phyloP scores from a whole-genome alignment of 2,113 vertebrate species.

The Epinephelus moara region DNA sequence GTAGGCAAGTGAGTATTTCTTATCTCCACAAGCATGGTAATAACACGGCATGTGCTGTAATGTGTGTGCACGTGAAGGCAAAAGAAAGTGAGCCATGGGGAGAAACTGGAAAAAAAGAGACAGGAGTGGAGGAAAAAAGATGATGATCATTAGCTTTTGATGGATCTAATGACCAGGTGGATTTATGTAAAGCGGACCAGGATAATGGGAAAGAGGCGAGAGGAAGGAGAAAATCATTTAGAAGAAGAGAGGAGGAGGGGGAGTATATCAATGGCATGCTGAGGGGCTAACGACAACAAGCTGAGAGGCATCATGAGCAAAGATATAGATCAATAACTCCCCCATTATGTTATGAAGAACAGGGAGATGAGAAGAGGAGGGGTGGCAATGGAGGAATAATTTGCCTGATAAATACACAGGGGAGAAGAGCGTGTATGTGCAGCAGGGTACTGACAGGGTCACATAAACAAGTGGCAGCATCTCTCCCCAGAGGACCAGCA shows the following conservation, averaged over 20 bases:
- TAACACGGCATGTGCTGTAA: neutral
- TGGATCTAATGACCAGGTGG: slow-evolving; percentile 79
- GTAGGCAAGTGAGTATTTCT: neutral
- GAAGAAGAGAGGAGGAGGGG: slow-evolving; percentile 48
- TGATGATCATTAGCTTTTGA: slow-evolving; percentile 79
- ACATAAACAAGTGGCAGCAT: slow-evolving; percentile 79
- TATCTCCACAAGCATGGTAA: neutral
- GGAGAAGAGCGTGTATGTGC: slow-evolving; percentile 42
- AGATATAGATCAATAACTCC: slow-evolving; percentile 85
- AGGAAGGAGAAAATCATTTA: slow-evolving; percentile 79
- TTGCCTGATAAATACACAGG: slow-evolving; percentile 69
- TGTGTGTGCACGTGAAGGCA: slow-evolving; percentile 18
- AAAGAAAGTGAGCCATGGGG: slow-evolving; percentile 45
- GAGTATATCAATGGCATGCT: slow-evolving; percentile 76
- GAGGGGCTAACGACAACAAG: slow-evolving; percentile 76
- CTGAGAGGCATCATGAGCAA: slow-evolving; percentile 78
- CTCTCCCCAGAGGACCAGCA: slow-evolving; percentile 75
- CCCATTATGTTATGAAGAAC: slow-evolving; percentile 66
- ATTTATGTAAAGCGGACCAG: slow-evolving; percentile 74
- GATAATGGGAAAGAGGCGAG: slow-evolving; percentile 71
- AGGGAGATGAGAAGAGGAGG: slow-evolving; percentile 60
- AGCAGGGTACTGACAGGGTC: slow-evolving; percentile 63
- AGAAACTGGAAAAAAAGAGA: slow-evolving; percentile 58
- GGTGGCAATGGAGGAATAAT: slow-evolving; percentile 71
- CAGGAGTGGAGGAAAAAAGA: slow-evolving; percentile 65